Evolutionary conservation across 1,140 invertebrate species (phyloP), one percentile per base, ranked within the genome.

Genomic region (Teleopsis dalmanni): DNA sequence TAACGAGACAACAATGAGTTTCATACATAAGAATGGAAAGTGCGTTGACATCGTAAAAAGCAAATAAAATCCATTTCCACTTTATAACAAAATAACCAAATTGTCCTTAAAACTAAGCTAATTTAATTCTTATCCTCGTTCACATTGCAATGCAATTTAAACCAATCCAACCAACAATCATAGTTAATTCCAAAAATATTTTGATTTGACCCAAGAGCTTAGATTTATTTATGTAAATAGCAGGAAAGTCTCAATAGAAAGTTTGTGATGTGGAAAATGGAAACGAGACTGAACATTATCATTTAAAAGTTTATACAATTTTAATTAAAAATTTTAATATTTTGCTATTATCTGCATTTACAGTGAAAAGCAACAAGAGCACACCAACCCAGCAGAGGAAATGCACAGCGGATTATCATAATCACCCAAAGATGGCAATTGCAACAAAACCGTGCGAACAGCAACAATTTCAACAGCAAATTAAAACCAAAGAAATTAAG

Each of bases 361-460:
- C 33, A 51, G 43, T 46, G 18, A 43, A 43, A 22, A 46, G 37
- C 43, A 51, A 37, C 26, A 42, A 42, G 44, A 45, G 18, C 31
- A 44, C 48, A 10, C 42, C 48, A 37, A 43, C 42, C 26, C 40
- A 46, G 29, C 37, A 19, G 26, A 55, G 56, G 41, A 63, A 66
- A 52, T 63, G 63, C 57, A 58, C 59, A 48, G 56, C 51, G 52
- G 63, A 66, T 62, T 62, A 57, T 59, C 59, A 67, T 57, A 62
- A 60, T 64, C 59, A 60, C 55, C 63, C 63, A 47, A 67, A 65
- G 58, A 60, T 60, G 59, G 59, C 64, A 31, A 50, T 57, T 52
- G 44, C 51, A 52, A 56, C 60, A 58, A 53, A 58, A 51, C 43
- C 41, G 41, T 9, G 50, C 40, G 19, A 65, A 65, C 56, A 26